These are phyloP conservation scores for Crematogaster levior DNA, from an alignment of 2,888 invertebrate species.

Conservation along the genomic window DNA sequence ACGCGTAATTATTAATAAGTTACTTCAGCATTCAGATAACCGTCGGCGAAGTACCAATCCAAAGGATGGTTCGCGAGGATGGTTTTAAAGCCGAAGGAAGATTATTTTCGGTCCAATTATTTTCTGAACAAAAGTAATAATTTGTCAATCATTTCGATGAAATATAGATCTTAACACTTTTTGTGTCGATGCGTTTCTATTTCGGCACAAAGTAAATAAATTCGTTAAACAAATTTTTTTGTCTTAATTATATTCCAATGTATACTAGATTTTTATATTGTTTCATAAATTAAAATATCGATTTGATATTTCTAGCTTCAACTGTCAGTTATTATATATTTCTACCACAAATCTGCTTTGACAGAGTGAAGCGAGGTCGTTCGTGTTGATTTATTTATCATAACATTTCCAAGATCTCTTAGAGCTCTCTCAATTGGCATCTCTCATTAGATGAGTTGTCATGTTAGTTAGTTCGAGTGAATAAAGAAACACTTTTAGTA, in stretches of 20 bases:
- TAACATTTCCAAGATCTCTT: not conserved
- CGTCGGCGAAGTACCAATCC: not conserved
- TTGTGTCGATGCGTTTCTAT: not conserved
- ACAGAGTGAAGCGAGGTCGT: not conserved
- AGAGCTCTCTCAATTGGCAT: not conserved
- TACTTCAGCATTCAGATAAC: conserved; percentile 34
- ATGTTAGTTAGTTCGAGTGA: not conserved
- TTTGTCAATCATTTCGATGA: conserved; percentile 18
- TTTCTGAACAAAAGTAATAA: conserved; percentile 6
- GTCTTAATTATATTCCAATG: not conserved
- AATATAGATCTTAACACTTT: not conserved
- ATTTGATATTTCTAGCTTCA: not conserved
- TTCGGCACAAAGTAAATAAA: not conserved
- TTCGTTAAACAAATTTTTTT: not conserved
- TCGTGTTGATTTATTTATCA: not conserved
- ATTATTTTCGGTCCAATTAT: too few relatives aligned
- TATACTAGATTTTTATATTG: not conserved
- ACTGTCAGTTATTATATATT: not conserved
- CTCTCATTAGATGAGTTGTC: not conserved
- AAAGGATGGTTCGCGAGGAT: not conserved
- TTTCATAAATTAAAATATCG: not conserved
- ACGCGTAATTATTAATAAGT: conserved; percentile 40
- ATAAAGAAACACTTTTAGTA: not conserved
- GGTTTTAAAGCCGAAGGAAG: not conserved
- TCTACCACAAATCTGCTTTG: not conserved